A percentile compares a stretch with the other conserved stretches of the same genome.
Conservation (phyloP, 2,797 vertebrate species). For the Falco columbarius region DNA sequence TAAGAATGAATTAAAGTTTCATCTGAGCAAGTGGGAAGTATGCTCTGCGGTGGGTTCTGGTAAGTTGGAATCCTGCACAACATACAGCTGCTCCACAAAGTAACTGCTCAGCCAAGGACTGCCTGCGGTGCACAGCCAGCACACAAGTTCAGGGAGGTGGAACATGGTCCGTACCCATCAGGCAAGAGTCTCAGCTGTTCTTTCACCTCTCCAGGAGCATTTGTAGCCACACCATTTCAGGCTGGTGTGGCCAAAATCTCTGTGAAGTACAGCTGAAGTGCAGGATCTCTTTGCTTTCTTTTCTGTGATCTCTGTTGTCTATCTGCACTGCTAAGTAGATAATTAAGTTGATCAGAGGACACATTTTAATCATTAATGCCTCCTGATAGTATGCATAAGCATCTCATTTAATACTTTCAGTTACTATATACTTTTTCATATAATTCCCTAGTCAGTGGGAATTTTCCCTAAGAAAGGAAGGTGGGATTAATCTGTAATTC, state of each 20-base stretch:
- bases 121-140: neutral
- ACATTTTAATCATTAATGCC: neutral
- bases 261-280: neutral
- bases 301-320: neutral
- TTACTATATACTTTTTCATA: neutral
- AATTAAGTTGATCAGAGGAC: neutral
- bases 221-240: neutral
- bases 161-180: accelerated
- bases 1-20: neutral
- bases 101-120: neutral
- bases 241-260: neutral
- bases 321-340: neutral
- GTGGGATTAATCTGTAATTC: neutral
- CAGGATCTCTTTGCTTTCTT: neutral
- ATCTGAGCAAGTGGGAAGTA: neutral
- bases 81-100: accelerated
- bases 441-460: neutral
- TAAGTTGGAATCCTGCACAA: neutral
- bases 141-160: neutral
- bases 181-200: neutral
- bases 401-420: neutral
- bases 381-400: neutral
- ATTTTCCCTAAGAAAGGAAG: neutral
- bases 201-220: neutral
- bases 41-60: neutral